These are phyloP conservation scores for Heliconius nattereri DNA, from an alignment of 1,140 invertebrate genomes.

Conservation along the genomic window DNA sequence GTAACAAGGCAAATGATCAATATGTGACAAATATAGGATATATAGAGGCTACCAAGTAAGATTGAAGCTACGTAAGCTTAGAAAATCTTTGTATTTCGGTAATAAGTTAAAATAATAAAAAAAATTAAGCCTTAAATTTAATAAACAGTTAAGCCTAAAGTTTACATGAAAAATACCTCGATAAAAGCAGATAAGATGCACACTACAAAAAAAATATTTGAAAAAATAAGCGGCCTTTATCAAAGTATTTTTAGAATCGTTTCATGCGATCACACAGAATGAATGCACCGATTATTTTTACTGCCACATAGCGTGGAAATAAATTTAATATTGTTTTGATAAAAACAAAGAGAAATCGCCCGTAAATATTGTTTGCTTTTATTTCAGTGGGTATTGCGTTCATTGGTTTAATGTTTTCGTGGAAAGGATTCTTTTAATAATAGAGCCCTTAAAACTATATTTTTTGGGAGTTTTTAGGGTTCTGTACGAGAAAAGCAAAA, in stretches of 20 bases:
- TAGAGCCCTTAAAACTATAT: background rate
- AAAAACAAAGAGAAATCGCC: background rate
- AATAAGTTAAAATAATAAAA: no score
- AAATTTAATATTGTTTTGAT: slow-evolving; percentile 4
- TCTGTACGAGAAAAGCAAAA: background rate
- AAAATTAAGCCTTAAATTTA: no score
- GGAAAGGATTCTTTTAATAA: background rate
- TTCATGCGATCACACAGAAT: slow-evolving; percentile 6
- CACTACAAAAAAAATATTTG: background rate
- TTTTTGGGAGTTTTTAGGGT: background rate
- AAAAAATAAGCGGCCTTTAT: background rate
- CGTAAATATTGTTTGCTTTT: background rate
- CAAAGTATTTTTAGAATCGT: background rate
- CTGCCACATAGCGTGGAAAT: background rate
- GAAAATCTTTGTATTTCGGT: no score
- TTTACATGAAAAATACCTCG: background rate
- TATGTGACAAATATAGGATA: no score
- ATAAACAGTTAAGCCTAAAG: no score
- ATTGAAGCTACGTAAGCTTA: no score
- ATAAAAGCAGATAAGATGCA: background rate
- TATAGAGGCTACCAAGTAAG: no score
- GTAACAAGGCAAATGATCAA: no score
- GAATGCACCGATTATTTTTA: slow-evolving; percentile 6
- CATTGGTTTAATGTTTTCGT: slow-evolving; percentile 1
- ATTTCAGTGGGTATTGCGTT: background rate